phyloP scores from a whole-genome alignment of 2,888 invertebrate species.

The Himalopsyche anomala region DNA sequence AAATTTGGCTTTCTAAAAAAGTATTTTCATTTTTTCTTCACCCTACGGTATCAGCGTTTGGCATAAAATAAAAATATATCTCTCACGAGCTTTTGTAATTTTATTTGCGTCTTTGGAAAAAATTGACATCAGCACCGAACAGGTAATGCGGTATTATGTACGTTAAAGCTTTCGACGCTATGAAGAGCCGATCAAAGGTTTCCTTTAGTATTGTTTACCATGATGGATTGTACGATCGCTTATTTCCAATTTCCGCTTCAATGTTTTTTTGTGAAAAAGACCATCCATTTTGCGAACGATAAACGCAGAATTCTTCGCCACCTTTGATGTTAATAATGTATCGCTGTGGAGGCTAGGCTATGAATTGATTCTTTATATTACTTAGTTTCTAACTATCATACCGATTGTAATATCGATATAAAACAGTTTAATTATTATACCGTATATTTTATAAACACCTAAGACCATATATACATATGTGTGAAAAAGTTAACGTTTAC shows the following conservation, averaged over 20 bases:
- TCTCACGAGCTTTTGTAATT: slow-evolving; percentile 39
- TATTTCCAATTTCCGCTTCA: slow-evolving; percentile 55
- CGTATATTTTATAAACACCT: no score
- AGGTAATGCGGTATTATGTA: slow-evolving; percentile 43
- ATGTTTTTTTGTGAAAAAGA: slow-evolving; percentile 37
- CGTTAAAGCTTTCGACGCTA: slow-evolving; percentile 45
- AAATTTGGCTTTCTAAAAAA: slow-evolving; percentile 10
- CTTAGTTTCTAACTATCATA: not conserved
- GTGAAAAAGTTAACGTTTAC: no score
- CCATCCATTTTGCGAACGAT: slow-evolving; percentile 31
- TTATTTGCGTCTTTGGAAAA: slow-evolving; percentile 39
- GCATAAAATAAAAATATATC: slow-evolving; percentile 46
- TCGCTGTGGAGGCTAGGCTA: not conserved
- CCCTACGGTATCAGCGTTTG: not conserved
- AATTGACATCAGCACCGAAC: slow-evolving; percentile 27
- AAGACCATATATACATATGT: no score
- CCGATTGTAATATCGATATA: not conserved
- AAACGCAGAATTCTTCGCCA: not conserved
- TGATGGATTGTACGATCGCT: slow-evolving; percentile 54
- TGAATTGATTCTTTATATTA: slow-evolving; percentile 27
- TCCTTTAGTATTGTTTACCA: slow-evolving; percentile 49
- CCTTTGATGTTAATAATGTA: slow-evolving; percentile 36
- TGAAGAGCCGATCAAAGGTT: slow-evolving; percentile 53
- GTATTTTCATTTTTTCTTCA: slow-evolving; percentile 39
- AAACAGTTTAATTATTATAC: not conserved